These are phyloP conservation scores for Mayetiola destructor DNA, from an alignment of 2,888 invertebrate species.

Conservation along the genomic window DNA sequence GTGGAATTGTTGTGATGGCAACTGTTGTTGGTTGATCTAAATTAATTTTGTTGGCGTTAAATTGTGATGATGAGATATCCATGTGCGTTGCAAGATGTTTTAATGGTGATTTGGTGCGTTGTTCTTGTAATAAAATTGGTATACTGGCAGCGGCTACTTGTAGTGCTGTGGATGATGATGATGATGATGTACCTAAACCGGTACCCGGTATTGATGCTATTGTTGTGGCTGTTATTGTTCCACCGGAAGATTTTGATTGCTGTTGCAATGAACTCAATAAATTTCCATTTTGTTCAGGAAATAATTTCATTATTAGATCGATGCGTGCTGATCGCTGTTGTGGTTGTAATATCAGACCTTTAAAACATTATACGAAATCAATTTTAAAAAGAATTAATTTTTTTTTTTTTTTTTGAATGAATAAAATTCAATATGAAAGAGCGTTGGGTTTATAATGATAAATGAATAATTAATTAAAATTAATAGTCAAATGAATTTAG, in stretches of 20 bases:
- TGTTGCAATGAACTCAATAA: slow-evolving; percentile 4
- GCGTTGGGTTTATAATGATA: too few species aligned
- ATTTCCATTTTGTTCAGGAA: slow-evolving; percentile 18
- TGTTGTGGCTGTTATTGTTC: slow-evolving; percentile 14
- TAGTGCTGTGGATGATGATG: background rate
- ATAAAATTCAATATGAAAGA: background rate
- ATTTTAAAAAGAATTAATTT: slow-evolving; percentile 5
- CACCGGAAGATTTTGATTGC: background rate
- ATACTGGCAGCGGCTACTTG: slow-evolving; percentile 15
- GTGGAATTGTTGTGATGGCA: background rate
- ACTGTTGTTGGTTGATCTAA: background rate
- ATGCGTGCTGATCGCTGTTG: slow-evolving; percentile 21
- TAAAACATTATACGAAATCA: slow-evolving; percentile 6
- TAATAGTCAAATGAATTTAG: too few species aligned
- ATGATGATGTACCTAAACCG: background rate
- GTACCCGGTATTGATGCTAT: background rate
- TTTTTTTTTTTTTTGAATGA: background rate
- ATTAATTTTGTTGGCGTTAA: slow-evolving; percentile 7
- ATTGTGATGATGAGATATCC: background rate
- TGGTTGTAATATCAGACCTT: slow-evolving; percentile 13
- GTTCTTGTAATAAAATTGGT: background rate
- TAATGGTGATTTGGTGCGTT: too few species aligned
- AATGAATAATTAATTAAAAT: too few species aligned
- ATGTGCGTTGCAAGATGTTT: too few species aligned
- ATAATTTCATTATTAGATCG: slow-evolving; percentile 24